Percentiles rank a stretch among this genome's conserved stretches.
These are phyloP conservation scores for Enteromius trimaculatus DNA, from an alignment of 2,797 vertebrate species.

Conservation along the genomic window DNA sequence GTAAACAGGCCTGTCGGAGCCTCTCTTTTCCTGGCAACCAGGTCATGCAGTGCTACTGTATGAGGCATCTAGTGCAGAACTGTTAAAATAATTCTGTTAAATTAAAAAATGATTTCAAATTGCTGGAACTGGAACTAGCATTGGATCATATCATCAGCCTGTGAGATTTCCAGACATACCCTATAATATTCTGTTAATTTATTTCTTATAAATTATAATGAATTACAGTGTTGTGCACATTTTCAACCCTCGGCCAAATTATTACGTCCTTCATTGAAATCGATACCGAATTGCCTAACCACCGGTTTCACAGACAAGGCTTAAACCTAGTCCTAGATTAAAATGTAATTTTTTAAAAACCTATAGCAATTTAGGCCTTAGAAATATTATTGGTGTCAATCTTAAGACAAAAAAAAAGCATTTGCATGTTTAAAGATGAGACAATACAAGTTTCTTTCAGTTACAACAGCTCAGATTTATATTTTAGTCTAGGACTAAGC, in stretches of 20 bases:
- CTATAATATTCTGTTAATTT: background rate
- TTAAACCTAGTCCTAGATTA: too few relatives aligned
- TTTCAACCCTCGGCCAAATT: background rate
- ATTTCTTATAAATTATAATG: background rate
- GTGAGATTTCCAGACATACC: background rate
- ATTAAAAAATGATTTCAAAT: background rate
- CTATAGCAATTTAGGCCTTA: too few relatives aligned
- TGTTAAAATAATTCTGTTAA: background rate
- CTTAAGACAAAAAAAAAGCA: too few relatives aligned
- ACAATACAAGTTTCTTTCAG: too few relatives aligned
- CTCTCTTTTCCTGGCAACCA: conserved; percentile 15
- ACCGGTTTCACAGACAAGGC: too few relatives aligned
- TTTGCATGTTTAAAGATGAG: too few relatives aligned
- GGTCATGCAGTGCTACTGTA: conserved; percentile 6
- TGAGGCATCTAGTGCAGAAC: background rate
- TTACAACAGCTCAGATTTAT: too few relatives aligned
- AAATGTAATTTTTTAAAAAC: too few relatives aligned
- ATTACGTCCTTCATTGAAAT: background rate
- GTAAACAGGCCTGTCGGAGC: conserved; percentile 51
- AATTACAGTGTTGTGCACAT: background rate
- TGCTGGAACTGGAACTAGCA: background rate
- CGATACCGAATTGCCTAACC: background rate
- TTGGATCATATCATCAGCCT: background rate
- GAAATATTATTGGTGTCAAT: too few relatives aligned
- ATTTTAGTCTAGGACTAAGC: too few relatives aligned